Evolutionary conservation across 2,113 vertebrate species (phyloP).

Genomic region (Centrocercus urophasianus): DNA sequence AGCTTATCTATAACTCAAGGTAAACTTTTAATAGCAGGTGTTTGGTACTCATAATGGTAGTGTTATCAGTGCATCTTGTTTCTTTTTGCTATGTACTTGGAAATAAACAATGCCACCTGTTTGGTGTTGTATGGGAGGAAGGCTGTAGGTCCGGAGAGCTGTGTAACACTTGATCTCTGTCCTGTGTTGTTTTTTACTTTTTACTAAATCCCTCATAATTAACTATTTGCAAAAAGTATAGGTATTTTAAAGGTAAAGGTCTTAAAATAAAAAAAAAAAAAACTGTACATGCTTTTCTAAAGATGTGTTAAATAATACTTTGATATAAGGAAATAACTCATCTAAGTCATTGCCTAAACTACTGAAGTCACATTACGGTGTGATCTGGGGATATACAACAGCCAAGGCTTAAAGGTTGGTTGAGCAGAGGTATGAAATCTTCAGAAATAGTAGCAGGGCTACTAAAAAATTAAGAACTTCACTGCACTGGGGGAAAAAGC

Average conservation of each 20-base stretch:
- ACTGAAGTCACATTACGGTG: not conserved
- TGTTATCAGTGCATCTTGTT: not conserved
- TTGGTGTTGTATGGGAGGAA: accelerated
- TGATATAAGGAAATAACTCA: not conserved
- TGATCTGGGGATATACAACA: not conserved
- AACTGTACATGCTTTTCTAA: not conserved
- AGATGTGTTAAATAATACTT: not conserved
- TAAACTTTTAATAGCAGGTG: not conserved
- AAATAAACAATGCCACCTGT: not conserved
- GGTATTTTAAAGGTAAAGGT: not conserved
- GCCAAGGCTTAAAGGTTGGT: not conserved
- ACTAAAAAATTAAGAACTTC: not conserved
- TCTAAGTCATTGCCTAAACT: not conserved
- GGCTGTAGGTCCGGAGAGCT: not conserved
- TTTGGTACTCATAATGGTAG: not conserved
- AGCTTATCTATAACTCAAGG: not conserved
- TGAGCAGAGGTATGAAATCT: not conserved
- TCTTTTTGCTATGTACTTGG: not conserved
- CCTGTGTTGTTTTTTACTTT: not conserved
- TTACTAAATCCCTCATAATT: not conserved
- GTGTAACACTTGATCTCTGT: not conserved
- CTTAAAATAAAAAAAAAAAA: too few relatives aligned
- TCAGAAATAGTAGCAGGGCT: not conserved
- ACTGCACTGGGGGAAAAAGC: not conserved
- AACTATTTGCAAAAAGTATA: not conserved